These are phyloP conservation scores for Amphiura filiformis DNA, from an alignment of 35 echinoderm and acorn worm genomes.

Conservation along the genomic window DNA sequence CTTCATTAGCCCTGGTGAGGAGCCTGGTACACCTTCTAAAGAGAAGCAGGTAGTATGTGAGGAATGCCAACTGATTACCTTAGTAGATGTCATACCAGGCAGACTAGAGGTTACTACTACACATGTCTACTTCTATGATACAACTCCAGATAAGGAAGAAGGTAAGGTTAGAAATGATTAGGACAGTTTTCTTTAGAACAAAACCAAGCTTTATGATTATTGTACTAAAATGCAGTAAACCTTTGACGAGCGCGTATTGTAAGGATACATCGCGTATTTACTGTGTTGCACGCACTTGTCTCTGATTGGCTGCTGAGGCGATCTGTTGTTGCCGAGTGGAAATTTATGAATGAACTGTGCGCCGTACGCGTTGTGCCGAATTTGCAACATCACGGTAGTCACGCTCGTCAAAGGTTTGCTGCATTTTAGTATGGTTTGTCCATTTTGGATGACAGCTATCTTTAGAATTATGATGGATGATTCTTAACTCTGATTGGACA, in stretches of 20 bases:
- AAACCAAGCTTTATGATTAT: not conserved
- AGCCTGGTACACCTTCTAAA: conserved; percentile 56
- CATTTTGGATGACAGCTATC: too few species aligned
- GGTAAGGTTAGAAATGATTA: conserved; percentile 53
- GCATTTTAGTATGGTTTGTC: not conserved
- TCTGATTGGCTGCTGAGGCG: too few species aligned
- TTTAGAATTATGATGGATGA: too few species aligned
- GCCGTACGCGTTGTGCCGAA: too few species aligned
- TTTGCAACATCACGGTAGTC: too few species aligned
- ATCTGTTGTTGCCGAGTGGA: too few species aligned
- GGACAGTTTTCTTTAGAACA: not conserved
- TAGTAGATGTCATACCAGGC: conserved; percentile 79
- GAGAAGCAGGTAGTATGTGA: conserved; percentile 87
- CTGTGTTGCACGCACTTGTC: too few species aligned
- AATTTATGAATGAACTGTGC: too few species aligned
- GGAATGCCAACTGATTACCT: conserved; percentile 90
- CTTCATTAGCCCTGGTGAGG: conserved; percentile 57
- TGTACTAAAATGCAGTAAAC: not conserved
- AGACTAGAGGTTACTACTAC: conserved; percentile 84
- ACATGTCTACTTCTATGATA: conserved; percentile 95
- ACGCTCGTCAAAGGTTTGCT: too few species aligned
- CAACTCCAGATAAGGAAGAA: conserved; percentile 86
- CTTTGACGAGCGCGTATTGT: too few species aligned
- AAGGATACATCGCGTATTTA: too few species aligned
- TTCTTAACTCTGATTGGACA: too few species aligned